These are phyloP conservation scores for Microplitis manilae DNA, from an alignment of 2,888 invertebrate species.

Conservation along the genomic window DNA sequence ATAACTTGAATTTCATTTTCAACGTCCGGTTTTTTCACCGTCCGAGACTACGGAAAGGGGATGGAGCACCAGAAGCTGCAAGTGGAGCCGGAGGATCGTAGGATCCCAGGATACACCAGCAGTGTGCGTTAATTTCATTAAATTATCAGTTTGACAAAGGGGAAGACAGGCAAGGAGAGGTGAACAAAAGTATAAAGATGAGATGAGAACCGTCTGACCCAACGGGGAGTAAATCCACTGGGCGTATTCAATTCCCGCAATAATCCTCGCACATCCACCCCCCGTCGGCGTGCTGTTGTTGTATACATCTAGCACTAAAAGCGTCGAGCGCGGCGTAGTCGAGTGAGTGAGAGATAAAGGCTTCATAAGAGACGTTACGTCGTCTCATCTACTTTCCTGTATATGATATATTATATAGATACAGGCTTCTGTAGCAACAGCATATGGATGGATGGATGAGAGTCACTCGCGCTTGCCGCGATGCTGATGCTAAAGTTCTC, in stretches of 20 bases:
- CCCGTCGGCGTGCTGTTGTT: not conserved
- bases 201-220: conserved; percentile 41
- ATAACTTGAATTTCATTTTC: conserved; percentile 16
- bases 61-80: no score
- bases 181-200: conserved; percentile 20
- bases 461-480: conserved; percentile 53
- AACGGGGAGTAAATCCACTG: conserved; percentile 39
- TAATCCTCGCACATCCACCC: conserved; percentile 25
- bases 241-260: conserved; percentile 39
- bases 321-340: not conserved
- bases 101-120: not conserved
- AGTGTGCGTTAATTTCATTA: conserved; percentile 13
- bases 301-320: not conserved
- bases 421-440: conserved; percentile 39
- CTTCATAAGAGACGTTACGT: not conserved
- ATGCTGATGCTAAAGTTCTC: conserved; percentile 53
- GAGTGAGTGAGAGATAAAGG: conserved; percentile 14
- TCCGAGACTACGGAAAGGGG: no score
- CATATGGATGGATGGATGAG: conserved; percentile 56
- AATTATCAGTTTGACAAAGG: conserved; percentile 10
- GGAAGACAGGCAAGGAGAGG: not conserved
- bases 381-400: not conserved
- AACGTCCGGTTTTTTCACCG: not conserved
- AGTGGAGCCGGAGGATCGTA: no score
- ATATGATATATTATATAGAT: not conserved